phyloP scores from a whole-genome alignment of 53 echinoderm and acorn worm species.

The Echinarachnius parma region DNA sequence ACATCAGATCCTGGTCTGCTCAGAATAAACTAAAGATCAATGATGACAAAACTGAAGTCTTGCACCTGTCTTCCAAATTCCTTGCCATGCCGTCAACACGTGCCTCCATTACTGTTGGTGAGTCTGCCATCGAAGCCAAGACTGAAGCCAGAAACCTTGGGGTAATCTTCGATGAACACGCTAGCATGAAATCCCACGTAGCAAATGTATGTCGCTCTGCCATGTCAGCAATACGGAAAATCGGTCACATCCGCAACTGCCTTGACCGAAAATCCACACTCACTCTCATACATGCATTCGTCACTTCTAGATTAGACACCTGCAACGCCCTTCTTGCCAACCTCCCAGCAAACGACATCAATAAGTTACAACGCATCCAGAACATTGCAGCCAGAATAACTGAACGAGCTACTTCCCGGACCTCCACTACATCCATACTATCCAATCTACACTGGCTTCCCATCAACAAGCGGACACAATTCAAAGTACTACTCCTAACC shows the following conservation, averaged over 20 bases:
- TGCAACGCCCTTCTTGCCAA: conserved; percentile 13
- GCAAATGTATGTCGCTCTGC: conserved; percentile 8
- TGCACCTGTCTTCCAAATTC: conserved; percentile 43
- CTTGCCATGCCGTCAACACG: neutral
- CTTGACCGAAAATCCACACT: neutral
- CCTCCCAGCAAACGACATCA: neutral
- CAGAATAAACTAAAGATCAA: conserved; percentile 30
- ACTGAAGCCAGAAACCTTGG: conserved; percentile 33
- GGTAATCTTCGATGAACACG: conserved; percentile 21
- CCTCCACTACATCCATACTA: neutral
- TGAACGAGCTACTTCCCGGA: neutral
- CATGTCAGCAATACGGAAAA: conserved; percentile 8
- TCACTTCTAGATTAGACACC: no score
- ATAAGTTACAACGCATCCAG: neutral
- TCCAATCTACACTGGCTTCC: conserved; percentile 1
- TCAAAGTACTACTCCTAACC: no score
- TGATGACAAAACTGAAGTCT: conserved; percentile 24
- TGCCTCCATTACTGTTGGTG: conserved; percentile 9
- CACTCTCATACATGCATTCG: conserved; percentile 8
- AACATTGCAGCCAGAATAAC: conserved; percentile 10
- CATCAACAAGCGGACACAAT: no score
- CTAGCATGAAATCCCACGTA: conserved; percentile 12
- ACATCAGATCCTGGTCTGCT: conserved; percentile 17
- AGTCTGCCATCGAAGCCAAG: conserved; percentile 7
- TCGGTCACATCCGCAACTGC: neutral